phyloP scores from a whole-genome alignment of 2,113 vertebrate species.

The Nothobranchius furzeri region DNA sequence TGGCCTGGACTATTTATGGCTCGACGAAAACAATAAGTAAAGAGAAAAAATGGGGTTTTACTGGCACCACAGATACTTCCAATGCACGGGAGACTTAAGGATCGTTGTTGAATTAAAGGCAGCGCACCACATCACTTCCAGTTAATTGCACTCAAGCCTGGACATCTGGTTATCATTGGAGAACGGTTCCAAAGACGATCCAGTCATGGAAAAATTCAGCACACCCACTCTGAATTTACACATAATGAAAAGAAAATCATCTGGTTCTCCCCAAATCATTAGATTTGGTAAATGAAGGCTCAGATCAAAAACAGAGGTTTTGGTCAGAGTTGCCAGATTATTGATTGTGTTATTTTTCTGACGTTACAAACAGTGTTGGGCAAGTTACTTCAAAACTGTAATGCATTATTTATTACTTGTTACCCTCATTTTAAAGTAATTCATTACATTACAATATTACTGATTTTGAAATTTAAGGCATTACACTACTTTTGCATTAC shows the following conservation, averaged over 20 bases:
- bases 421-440: too few species aligned
- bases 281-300: not conserved
- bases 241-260: not conserved
- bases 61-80: slow-evolving; percentile 48
- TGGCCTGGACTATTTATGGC: slow-evolving; percentile 70
- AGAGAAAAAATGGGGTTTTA: slow-evolving; percentile 52
- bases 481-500: too few species aligned
- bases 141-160: slow-evolving; percentile 66
- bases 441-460: too few species aligned
- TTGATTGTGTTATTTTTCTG: too few species aligned
- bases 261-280: not conserved
- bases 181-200: slow-evolving; percentile 65
- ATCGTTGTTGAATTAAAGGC: slow-evolving; percentile 46
- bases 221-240: not conserved
- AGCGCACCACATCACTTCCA: slow-evolving; percentile 51
- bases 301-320: not conserved
- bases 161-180: slow-evolving; percentile 66
- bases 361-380: too few species aligned
- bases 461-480: too few species aligned
- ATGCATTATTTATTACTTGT: too few species aligned
- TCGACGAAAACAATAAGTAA: slow-evolving; percentile 70
- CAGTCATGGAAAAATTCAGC: slow-evolving; percentile 1
- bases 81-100: slow-evolving; percentile 60
- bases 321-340: too few species aligned
- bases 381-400: too few species aligned